Conservation (phyloP, 2,113 vertebrate genomes). For the Callopanchax toddi region DNA sequence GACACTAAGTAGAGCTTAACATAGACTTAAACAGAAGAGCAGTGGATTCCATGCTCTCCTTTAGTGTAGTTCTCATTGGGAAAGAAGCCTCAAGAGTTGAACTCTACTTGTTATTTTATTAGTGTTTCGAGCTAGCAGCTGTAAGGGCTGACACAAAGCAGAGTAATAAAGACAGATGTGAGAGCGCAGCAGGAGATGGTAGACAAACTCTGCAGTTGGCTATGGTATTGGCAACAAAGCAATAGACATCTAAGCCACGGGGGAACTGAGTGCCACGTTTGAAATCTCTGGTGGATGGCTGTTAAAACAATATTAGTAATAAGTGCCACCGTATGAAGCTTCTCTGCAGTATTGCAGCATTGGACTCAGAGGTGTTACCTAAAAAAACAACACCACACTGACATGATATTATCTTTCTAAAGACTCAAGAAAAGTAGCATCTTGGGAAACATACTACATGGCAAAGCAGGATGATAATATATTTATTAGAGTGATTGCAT, state of each 20-base stretch:
- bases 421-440: neutral
- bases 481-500: neutral
- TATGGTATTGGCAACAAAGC: constrained; percentile 31
- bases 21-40: constrained; percentile 23
- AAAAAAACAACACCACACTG: constrained; percentile 14
- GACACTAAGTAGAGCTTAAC: constrained; percentile 17
- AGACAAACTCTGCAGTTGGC: constrained; percentile 35
- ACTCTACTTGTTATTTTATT: constrained; percentile 39
- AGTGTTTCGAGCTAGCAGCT: constrained; percentile 38
- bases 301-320: constrained; percentile 33
- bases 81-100: constrained; percentile 19
- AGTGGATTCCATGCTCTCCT: constrained; percentile 14
- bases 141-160: constrained; percentile 36
- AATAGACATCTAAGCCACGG: constrained; percentile 44
- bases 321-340: constrained; percentile 40
- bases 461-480: neutral
- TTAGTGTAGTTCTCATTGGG: constrained; percentile 16
- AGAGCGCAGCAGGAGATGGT: constrained; percentile 35
- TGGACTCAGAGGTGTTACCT: constrained; percentile 16
- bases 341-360: constrained; percentile 19
- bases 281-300: constrained; percentile 42
- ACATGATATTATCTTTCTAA: constrained; percentile 7
- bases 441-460: neutral
- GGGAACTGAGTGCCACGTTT: constrained; percentile 33
- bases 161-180: constrained; percentile 63